phyloP scores from a whole-genome alignment of 1,140 invertebrate species.

The Penaeus indicus region DNA sequence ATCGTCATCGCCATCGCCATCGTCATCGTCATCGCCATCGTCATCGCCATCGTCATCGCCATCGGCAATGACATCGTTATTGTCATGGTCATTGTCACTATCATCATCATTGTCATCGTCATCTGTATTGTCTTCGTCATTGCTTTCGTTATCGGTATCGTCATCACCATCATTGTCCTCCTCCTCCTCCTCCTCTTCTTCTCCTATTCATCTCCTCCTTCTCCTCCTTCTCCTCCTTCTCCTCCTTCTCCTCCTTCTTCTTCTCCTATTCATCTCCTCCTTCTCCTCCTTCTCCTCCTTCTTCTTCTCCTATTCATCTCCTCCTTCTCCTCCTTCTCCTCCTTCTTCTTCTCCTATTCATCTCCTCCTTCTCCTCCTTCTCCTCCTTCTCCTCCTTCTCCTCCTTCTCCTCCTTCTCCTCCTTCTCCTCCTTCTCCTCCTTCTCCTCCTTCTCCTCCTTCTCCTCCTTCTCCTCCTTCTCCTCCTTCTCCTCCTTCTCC shows the following conservation, averaged over 20 bases:
- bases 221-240: not conserved
- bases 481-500: conserved; percentile 3
- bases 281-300: not conserved
- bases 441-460: conserved; percentile 10
- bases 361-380: conserved; percentile 3
- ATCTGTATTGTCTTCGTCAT: not conserved
- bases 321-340: conserved; percentile 3
- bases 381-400: conserved; percentile 10
- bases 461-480: conserved; percentile 3
- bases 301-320: not conserved
- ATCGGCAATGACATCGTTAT: not conserved
- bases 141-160: too few relatives aligned
- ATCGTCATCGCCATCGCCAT: conserved; percentile 11
- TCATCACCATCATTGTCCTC: conserved; percentile 10
- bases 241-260: not conserved
- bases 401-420: conserved; percentile 9
- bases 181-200: not conserved
- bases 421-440: conserved; percentile 9
- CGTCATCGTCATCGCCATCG: conserved; percentile 10
- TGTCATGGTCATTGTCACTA: conserved; percentile 4
- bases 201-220: too few relatives aligned
- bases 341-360: not conserved
- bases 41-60: conserved; percentile 10
- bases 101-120: conserved; percentile 10
- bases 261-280: not conserved